Percentiles rank a stretch among this genome's conserved stretches.
phyloP scores from a whole-genome alignment of 2,797 vertebrate species.

The Columba guinea region DNA sequence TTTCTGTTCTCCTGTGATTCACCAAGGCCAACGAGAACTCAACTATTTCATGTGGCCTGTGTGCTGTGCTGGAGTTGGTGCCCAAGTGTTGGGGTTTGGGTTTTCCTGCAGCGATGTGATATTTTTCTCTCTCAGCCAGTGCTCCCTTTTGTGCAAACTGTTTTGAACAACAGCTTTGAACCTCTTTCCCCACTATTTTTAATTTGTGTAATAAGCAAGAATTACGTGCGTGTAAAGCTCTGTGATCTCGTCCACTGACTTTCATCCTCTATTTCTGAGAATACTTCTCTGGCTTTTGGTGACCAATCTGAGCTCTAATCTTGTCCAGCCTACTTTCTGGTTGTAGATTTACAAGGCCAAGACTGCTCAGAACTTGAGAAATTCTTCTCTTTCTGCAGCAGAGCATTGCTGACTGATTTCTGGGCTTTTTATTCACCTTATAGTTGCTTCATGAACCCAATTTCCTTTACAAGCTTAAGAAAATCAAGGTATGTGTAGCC shows the following conservation, averaged over 20 bases:
- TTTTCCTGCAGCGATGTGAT: not conserved
- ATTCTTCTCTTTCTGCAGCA: not conserved
- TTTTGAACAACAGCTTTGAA: not conserved
- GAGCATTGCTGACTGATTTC: not conserved
- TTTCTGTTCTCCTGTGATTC: not conserved
- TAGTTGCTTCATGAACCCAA: not conserved
- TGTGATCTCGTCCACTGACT: not conserved
- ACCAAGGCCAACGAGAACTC: not conserved
- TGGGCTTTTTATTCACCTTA: not conserved
- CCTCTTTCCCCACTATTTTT: accelerated
- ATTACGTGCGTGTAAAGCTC: not conserved
- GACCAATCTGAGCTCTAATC: not conserved
- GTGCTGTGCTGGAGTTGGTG: accelerated
- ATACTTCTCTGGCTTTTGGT: not conserved
- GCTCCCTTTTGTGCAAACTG: not conserved
- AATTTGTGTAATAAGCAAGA: not conserved
- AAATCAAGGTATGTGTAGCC: not conserved
- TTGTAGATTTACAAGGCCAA: not conserved
- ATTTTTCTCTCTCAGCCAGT: not conserved
- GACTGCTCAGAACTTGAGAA: not conserved
- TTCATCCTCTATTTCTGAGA: not conserved
- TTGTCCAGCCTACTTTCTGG: not conserved
- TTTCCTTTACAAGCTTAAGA: not conserved
- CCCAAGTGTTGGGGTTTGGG: not conserved
- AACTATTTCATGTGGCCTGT: accelerated